Evolutionary conservation across 2,113 vertebrate genomes (phyloP).

Genomic region (Pachycephala philippinensis): DNA sequence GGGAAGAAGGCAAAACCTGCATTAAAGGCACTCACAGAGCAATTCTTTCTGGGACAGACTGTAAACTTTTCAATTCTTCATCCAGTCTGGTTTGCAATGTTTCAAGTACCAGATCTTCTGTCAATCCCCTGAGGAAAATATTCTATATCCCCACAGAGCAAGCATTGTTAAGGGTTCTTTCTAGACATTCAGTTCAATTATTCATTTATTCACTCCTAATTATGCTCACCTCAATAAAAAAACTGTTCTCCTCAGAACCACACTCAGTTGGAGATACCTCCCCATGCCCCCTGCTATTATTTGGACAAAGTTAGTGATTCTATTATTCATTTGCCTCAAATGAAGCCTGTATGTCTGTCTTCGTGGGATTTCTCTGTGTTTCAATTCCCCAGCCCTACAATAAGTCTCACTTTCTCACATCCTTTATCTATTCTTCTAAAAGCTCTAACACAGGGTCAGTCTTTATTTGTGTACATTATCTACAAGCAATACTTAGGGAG

Average conservation of each 20-base stretch:
- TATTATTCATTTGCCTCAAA: conserved; percentile 24
- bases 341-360: conserved; percentile 39
- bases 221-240: conserved; percentile 55
- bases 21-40: not conserved
- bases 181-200: conserved; percentile 37
- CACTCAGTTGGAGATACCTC: conserved; percentile 36
- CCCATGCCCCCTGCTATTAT: conserved; percentile 33
- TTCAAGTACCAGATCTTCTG: conserved; percentile 33
- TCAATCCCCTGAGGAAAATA: conserved; percentile 38
- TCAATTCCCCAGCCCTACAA: conserved; percentile 25
- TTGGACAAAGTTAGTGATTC: conserved; percentile 43
- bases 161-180: conserved; percentile 12
- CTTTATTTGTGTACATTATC: conserved; percentile 11
- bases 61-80: conserved; percentile 28
- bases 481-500: not conserved
- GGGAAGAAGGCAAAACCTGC: not conserved
- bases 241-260: not conserved
- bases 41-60: not conserved
- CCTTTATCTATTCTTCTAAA: conserved; percentile 24
- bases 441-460: not conserved
- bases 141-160: not conserved
- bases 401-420: conserved; percentile 31
- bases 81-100: not conserved
- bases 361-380: conserved; percentile 34
- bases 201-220: conserved; percentile 60